A percentile compares a stretch with the other conserved stretches of the same genome.
Conservation (phyloP, 2,797 vertebrate genomes). For the Apogon hyalosoma region DNA sequence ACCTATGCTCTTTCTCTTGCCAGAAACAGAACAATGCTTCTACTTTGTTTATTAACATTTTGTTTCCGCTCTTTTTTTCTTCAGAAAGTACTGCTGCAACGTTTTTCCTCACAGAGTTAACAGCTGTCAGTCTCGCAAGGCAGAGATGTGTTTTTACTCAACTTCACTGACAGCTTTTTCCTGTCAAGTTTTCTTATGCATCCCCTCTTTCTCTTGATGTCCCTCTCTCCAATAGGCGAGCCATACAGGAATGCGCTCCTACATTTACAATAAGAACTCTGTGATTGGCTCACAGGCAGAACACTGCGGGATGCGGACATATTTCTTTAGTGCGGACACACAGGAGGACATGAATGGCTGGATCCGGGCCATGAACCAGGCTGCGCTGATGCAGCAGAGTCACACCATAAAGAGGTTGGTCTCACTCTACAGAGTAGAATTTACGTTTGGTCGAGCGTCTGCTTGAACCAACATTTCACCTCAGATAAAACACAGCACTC, state of each 20-base stretch:
- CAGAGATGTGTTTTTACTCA: slow-evolving; percentile 44
- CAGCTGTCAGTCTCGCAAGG: slow-evolving; percentile 49
- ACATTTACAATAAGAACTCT: slow-evolving; percentile 95
- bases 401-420: slow-evolving; percentile 90
- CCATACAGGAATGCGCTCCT: slow-evolving; percentile 96
- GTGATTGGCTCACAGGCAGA: slow-evolving; percentile 93
- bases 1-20: slow-evolving; percentile 23
- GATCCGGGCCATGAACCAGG: slow-evolving; percentile 98
- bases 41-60: slow-evolving; percentile 47
- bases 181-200: slow-evolving; percentile 33
- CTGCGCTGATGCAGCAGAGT: slow-evolving; percentile 96
- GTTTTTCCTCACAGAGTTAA: slow-evolving; percentile 43
- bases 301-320: slow-evolving; percentile 96
- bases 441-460: slow-evolving; percentile 31
- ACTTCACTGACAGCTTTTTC: slow-evolving; percentile 30
- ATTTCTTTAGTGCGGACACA: slow-evolving; percentile 98
- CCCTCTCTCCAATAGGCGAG: slow-evolving; percentile 86
- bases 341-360: slow-evolving; percentile 98
- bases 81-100: slow-evolving; percentile 41
- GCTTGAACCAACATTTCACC: not conserved
- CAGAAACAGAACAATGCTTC: slow-evolving; percentile 40
- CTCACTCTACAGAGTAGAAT: slow-evolving; percentile 35
- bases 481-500: slow-evolving; percentile 18
- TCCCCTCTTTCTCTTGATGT: slow-evolving; percentile 38
- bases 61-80: slow-evolving; percentile 20